Evolutionary conservation across 2,113 vertebrate genomes (phyloP), one percentile per base, ranked within the genome.

Genomic region (Ptilorrhoa leucosticta): DNA sequence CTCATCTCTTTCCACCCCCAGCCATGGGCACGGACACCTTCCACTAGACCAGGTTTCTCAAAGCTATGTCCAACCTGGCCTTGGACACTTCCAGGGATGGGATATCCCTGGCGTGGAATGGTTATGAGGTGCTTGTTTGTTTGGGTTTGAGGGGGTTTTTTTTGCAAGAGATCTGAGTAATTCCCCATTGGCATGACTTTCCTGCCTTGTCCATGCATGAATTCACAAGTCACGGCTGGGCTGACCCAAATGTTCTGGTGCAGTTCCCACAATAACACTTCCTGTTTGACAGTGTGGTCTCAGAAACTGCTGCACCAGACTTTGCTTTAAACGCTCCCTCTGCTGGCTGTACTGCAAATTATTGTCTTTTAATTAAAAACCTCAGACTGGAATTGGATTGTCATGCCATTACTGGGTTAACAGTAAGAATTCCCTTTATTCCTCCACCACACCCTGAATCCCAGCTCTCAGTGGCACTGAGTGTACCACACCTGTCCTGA

Each of bases 311-410:
- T 3, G 63, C 53, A 22, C 0, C 1, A 42, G n/a, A 30, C 14
- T 21, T 26, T 31, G 28, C 72, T 90, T 92, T 88, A 61, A 31
- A 56, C 6, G 70, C 63, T 93, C 97, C 98, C 97, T 97, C 98
- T 98, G 90, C 93, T 97, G 98, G 95, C 60, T 37, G 1, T 5
- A 27, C 39, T 11, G 37, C 22, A 64, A 64, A 64, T 56, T 20
- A 57, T 26, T 20, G 35, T 7, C 6, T 70, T 53, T 22, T 15
- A 31, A 57, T 40, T 18, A 12, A 83, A 93, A 79, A 10, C 21
- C 24, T 54, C 54, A 7, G 30, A 15, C 31, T 44, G 24, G 54
- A 91, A 48, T 16, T 19, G 1, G 2, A 17, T 18, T 31, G 77
- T 12, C 6, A 21, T 30, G 47, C 44, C 80, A 89, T 76, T 13